A percentile compares a stretch with the other conserved stretches of the same genome.
Conservation (phyloP, 1,140 invertebrate species). For the Trissolcus basalis region DNA sequence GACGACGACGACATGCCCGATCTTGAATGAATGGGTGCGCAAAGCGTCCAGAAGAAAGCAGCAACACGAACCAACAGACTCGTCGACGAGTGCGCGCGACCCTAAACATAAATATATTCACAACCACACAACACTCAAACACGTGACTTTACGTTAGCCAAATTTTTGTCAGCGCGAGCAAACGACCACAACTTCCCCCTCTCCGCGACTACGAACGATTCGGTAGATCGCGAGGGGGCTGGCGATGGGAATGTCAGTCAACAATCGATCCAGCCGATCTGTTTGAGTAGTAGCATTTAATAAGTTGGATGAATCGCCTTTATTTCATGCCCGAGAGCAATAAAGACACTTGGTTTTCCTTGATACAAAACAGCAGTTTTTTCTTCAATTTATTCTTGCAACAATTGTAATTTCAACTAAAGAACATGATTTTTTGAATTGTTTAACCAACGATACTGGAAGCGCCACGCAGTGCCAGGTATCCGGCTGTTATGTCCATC, state of each 20-base stretch:
- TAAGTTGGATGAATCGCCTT: conserved; percentile 5
- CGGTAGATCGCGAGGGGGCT: too few species aligned
- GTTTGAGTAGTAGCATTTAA: conserved; percentile 59
- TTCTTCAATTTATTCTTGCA: conserved; percentile 4
- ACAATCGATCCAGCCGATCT: too few species aligned
- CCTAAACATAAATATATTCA: not conserved
- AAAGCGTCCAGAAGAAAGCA: conserved; percentile 40
- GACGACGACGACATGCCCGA: conserved; percentile 79
- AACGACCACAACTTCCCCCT: too few species aligned
- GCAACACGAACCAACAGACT: conserved; percentile 32
- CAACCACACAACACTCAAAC: too few species aligned
- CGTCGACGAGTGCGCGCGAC: conserved; percentile 13
- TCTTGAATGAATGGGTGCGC: conserved; percentile 70
- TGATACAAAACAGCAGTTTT: not conserved
- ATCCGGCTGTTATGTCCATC: conserved; percentile 93
- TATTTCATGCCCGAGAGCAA: not conserved
- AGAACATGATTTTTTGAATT: conserved; percentile 7
- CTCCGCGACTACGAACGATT: too few species aligned
- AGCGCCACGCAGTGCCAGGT: conserved; percentile 89
- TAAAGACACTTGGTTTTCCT: not conserved
- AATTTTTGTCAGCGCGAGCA: conserved; percentile 13
- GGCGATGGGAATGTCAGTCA: too few species aligned
- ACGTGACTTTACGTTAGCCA: conserved; percentile 34
- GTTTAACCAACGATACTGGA: conserved; percentile 86
- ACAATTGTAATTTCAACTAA: conserved; percentile 3